Evolutionary conservation across 2,797 vertebrate species (phyloP), one percentile per base, ranked within the genome.

Genomic region (Anisognathus igniventris): DNA sequence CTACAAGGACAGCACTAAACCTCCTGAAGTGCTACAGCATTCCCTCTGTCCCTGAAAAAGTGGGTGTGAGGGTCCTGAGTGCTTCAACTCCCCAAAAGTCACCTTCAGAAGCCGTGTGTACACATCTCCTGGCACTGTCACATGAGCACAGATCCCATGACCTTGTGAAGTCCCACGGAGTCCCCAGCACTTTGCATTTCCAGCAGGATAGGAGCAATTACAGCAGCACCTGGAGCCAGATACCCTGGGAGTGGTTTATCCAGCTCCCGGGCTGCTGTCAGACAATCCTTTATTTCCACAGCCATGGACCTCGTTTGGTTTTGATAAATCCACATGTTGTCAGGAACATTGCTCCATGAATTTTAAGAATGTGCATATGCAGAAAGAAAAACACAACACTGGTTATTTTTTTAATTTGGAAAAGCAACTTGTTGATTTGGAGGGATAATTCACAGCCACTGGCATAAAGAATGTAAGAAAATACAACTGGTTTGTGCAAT

Each of bases 61-160:
- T 1, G 7, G 25, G 3, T 1, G 0, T 3, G 30, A 19, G 45
- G 6, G 24, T 71, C 77, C 47, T 0, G 0, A 42, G n/a, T 2
- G 35, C 60, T 92, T 22, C 62, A 40, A 1, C 10, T 45, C 45
- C 65, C 40, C 30, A 14, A 7, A 57, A 71, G 8, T 10, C 14
- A 14, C 1, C 14, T 58, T 39, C 23, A 25, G 28, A 14, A 37
- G 42, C 44, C 27, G 2, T 3, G 16, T 1, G 22, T 8, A 5
- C 28, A 19, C 56, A 56, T 39, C 35, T 76, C 35, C 56, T 2
- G 15, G 64, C n/a, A 1, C 44, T n/a, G n/a, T 14, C 61, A 37
- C 3, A 54, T 22, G 4, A 64, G 66, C 57, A 51, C 35, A 4
- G 48, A 23, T 67, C 84, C 24, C 40, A 48, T 6, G 27, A 61